Evolutionary conservation across 2,113 vertebrate genomes (phyloP).

Genomic region (Pandion haliaetus): DNA sequence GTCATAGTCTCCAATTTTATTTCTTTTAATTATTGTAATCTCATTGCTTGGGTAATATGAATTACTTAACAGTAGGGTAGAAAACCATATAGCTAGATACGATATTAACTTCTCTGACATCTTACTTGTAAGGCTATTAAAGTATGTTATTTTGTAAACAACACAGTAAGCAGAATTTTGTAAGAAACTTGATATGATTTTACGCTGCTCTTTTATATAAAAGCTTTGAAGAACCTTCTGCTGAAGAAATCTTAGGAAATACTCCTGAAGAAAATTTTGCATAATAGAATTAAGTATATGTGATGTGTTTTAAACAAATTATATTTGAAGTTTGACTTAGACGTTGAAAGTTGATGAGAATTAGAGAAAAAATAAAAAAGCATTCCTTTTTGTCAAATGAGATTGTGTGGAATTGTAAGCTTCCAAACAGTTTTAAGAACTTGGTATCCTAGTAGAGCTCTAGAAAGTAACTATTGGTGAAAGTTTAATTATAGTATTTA

Average conservation of each 20-base stretch:
- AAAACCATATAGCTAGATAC: neutral
- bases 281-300: neutral
- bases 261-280: neutral
- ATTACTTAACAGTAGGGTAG: neutral
- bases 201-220: neutral
- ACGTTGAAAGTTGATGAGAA: neutral
- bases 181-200: neutral
- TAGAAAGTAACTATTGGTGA: neutral
- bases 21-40: neutral
- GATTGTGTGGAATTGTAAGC: neutral
- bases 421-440: neutral
- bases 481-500: neutral
- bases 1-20: neutral
- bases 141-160: neutral
- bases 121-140: neutral
- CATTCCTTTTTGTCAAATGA: neutral
- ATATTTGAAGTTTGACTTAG: neutral
- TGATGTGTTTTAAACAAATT: neutral
- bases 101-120: neutral
- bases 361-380: neutral
- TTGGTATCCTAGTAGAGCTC: neutral
- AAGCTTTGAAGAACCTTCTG: neutral
- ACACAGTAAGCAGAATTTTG: neutral
- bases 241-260: neutral
- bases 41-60: neutral